Evolutionary conservation across 2,797 vertebrate genomes (phyloP), one percentile per base, ranked within the genome.

Genomic region (Crenuchus spilurus): DNA sequence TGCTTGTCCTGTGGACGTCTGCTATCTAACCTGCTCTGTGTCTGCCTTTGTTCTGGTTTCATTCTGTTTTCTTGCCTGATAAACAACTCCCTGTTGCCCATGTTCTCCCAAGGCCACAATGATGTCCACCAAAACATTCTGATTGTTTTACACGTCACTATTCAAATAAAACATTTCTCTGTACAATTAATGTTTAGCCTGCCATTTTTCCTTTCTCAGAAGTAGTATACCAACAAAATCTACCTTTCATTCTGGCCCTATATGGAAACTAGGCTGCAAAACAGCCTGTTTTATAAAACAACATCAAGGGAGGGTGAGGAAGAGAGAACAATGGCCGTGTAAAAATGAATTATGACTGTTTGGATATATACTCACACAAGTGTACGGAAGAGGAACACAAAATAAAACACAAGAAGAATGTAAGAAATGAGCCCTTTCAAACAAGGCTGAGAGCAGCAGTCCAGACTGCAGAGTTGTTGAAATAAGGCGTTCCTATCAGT

Each of bases 111-210:
- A 82, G 42, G 74, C 73, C 70, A 81, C 72, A 75, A 72, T 48
- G 30, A 71, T 75, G 33, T 84, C 68, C 82, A 62, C 70, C 70
- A 62, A 75, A 80, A 65, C 49, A 14, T 51, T 30, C 28, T 60
- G 74, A 78, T 74, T 85, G 76, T 88, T 90, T 86, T 86, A 84
- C 88, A 88, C 57, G 35, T 72, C 67, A 81, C 68, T 67, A 70
- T 72, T 61, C 81, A 82, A 87, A 89, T 89, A 89, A 80, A 72
- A 68, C 80, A 76, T n/a, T 41, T 64, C 85, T 85, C 75, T 85
- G 76, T 84, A 82, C 76, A 54, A 71, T 72, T 46, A 60, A 44
- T 65, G 24, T 55, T 20, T 54, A 30, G 81, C 81, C 70, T 42
- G 70, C 35, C 22, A 18, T 28, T 57, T 68, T 33, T 39, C 33